Evolutionary conservation across 2,888 invertebrate genomes (phyloP).

Genomic region (Tetramorium bicarinatum): DNA sequence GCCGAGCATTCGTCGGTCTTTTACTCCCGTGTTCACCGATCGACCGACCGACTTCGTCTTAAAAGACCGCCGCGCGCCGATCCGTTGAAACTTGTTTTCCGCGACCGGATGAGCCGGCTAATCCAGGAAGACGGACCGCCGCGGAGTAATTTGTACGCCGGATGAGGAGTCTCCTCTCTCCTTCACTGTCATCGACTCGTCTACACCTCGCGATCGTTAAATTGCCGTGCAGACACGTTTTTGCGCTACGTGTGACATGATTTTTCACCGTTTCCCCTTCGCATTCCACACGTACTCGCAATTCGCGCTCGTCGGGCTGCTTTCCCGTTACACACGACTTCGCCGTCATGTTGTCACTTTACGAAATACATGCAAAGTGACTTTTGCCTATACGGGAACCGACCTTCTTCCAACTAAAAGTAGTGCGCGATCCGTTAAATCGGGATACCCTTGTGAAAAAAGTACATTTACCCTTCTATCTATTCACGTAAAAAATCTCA

Average conservation of each 20-base stretch:
- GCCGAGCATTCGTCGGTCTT: not conserved
- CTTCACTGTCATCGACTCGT: slow-evolving; percentile 31
- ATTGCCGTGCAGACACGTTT: slow-evolving; percentile 19
- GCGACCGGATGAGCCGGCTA: slow-evolving; percentile 71
- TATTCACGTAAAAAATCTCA: not conserved
- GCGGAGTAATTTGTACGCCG: slow-evolving; percentile 67
- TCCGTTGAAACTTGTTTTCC: slow-evolving; percentile 60
- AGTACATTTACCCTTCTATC: not conserved
- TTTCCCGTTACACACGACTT: slow-evolving; percentile 30
- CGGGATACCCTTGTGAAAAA: not conserved
- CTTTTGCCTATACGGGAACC: not conserved
- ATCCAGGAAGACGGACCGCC: slow-evolving; percentile 68
- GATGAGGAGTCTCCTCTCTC: not conserved
- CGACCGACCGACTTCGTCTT: slow-evolving; percentile 39
- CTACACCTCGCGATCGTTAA: slow-evolving; percentile 22
- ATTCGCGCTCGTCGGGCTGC: not conserved
- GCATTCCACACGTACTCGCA: not conserved
- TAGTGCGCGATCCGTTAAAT: slow-evolving; percentile 3
- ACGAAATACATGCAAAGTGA: slow-evolving; percentile 25
- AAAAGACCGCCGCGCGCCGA: slow-evolving; percentile 47
- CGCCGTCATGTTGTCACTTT: not conserved
- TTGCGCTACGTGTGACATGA: not conserved
- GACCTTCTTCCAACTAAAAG: not conserved
- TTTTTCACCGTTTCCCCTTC: slow-evolving; percentile 38
- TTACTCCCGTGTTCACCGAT: not conserved